These are phyloP conservation scores for Perdita meconis DNA, from an alignment of 2,888 invertebrate genomes.

Conservation along the genomic window DNA sequence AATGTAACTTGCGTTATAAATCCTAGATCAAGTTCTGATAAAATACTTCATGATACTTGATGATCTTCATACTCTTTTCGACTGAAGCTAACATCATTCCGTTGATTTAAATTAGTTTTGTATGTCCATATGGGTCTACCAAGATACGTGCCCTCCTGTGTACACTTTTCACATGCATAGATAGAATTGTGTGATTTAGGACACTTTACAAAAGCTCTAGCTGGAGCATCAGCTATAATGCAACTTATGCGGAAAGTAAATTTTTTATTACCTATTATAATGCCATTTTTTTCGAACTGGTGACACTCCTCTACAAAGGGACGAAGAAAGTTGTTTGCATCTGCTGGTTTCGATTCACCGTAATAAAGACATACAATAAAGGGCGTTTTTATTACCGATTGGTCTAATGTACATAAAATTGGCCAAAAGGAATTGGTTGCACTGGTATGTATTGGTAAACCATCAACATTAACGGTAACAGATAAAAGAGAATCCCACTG, in stretches of 20 bases:
- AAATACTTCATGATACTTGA: neutral
- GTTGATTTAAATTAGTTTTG: constrained; percentile 1
- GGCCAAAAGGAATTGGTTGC: neutral
- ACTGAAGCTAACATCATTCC: neutral
- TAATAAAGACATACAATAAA: neutral
- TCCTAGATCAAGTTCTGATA: constrained; percentile 8
- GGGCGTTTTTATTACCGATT: neutral
- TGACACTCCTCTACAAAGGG: neutral
- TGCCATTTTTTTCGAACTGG: neutral
- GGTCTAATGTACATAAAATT: constrained; percentile 1
- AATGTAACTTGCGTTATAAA: neutral
- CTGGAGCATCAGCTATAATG: neutral
- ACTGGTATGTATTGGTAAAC: neutral
- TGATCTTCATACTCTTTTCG: constrained; percentile 8
- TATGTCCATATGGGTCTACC: neutral
- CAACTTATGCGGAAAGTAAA: neutral
- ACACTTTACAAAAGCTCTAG: neutral
- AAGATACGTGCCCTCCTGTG: neutral
- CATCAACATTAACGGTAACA: constrained; percentile 4
- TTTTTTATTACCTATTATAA: neutral
- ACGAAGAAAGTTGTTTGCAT: neutral
- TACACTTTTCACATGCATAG: neutral
- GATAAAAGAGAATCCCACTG: neutral
- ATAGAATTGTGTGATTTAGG: neutral
- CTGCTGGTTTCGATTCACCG: neutral